Evolutionary conservation across 2,113 vertebrate genomes (phyloP).

Genomic region (Urocolius indicus): DNA sequence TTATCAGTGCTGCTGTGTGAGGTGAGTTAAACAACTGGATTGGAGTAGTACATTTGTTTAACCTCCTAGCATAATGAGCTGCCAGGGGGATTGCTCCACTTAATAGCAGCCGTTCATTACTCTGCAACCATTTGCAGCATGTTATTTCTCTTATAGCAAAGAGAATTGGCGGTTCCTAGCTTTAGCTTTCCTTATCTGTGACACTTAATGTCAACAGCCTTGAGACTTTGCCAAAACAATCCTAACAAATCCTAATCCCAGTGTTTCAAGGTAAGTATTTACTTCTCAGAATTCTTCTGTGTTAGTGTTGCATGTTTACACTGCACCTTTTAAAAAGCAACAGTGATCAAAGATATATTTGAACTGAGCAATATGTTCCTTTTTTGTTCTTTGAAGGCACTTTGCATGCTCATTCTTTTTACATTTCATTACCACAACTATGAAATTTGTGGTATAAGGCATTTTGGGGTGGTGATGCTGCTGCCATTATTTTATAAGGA

Average conservation of each 20-base stretch:
- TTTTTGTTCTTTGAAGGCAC: conserved; percentile 40
- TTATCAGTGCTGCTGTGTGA: conserved; percentile 19
- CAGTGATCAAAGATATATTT: conserved; percentile 52
- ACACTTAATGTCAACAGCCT: conserved; percentile 64
- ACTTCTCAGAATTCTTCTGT: conserved; percentile 69
- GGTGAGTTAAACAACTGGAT: conserved; percentile 60
- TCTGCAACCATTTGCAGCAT: conserved; percentile 67
- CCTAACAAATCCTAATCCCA: conserved; percentile 67
- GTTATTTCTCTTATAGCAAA: conserved; percentile 63
- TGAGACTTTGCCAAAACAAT: conserved; percentile 69
- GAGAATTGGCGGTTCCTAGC: conserved; percentile 54
- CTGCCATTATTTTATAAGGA: conserved; percentile 14
- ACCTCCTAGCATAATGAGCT: conserved; percentile 74
- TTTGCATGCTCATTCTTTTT: conserved; percentile 57
- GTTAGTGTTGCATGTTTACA: conserved; percentile 70
- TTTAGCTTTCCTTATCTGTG: conserved; percentile 60
- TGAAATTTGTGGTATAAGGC: conserved; percentile 27
- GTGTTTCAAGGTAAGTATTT: conserved; percentile 72
- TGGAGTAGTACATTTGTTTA: conserved; percentile 74
- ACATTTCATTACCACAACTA: conserved; percentile 23
- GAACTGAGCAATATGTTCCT: not conserved
- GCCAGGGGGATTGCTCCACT: conserved; percentile 73
- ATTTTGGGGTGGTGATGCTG: conserved; percentile 34
- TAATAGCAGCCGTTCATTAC: conserved; percentile 69
- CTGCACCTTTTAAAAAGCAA: conserved; percentile 54